Evolutionary conservation across 92 coral and sea anemone species (phyloP), one percentile per base, ranked within the genome.

Genomic region (Anthopleura xanthogrammica): DNA sequence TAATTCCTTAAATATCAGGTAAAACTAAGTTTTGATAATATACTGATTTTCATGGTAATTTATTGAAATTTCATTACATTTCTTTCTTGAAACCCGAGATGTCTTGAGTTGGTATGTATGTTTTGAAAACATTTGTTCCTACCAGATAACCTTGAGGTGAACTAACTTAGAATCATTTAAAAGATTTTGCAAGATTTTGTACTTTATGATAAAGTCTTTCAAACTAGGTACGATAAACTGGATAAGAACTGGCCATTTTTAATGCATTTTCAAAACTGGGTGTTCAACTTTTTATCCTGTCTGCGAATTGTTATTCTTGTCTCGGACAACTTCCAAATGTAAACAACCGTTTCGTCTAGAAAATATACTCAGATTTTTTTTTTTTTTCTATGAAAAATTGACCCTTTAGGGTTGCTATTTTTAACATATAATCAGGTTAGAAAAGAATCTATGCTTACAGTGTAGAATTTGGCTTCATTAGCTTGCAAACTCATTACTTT

Each of bases 41-140:
- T 4, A 16, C n/a, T 58, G 22, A 64, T 9, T 64, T 64, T 19
- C 8, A 19, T 58, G n/a, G 64, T 14, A 19, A 20, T 64, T 16
- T 6, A 5, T 8, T 23, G 16, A 68, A 9, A 29, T 29, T 68
- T 23, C 16, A 8, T 68, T 36, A 2, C 16, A 11, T 68, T 68
- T 68, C 41, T 68, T 68, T 23, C 50, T 12, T 68, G 74, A 68
- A 68, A 68, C 14, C 8, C 36, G 74, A 23, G 74, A 68, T 24
- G 14, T 0, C 13, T 54, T 54, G 7, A 5, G 43, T 24, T 68
- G 29, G 41, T n/a, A 12, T 68, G 16, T 23, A 0, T 11, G 3
- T 68, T 68, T 68, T 29, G 16, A 12, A 68, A 68, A 68, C 74
- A 68, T 68, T 68, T 68, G 74, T 29, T 68, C 74, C 42, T 68